Base-by-base conservation (phyloP, 2,113 vertebrate species). In the Anas platyrhynchos region DNA sequence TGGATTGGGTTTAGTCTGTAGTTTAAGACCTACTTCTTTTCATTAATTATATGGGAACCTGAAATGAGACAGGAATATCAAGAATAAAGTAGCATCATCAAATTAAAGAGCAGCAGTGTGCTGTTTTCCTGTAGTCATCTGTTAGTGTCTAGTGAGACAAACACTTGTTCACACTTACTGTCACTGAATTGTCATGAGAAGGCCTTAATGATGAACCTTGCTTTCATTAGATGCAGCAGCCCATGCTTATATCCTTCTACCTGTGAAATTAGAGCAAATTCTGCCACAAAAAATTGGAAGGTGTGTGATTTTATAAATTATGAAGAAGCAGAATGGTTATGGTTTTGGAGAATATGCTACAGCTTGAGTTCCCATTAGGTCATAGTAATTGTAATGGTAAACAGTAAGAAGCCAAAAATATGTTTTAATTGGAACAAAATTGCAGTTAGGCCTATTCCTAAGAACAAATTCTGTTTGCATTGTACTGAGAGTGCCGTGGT, bases 371-470 rank as follows among this genome's bases (percentile, higher is more conserved):
- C 7, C 34, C 32, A 50, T 82, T 86, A 72, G 29, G 50, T 81
- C 71, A 52, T 44, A 56, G 18, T 13, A 50, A 68, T 81, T 84
- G 16, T 46, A 43, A 87, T 16, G 27, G 29, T 54, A 94, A 90
- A 29, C 38, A 76, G 58, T 32, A 20, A 86, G 43, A 76, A 59
- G 4, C 5, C 21, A 46, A 83, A 93, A 76, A 38, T n/a, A 32
- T 50, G 12, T 77, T 94, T 87, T 84, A 91, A 84, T 55, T 90
- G 41, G n/a, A 96, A 73, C 32, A 72, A 93, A 83, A 50, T 61
- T 91, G 55, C 1, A 16, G 79, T 87, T 89, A 46, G 61, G 26
- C 52, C 27, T 78, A 6, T 38, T 83, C 43, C 43, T 71, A 88
- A 89, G 29, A 91, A 38, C 11, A 89, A 91, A 80, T 59, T 77